Base-by-base conservation (phyloP, 2,113 vertebrate species). In the Mionectes macconnelli region DNA sequence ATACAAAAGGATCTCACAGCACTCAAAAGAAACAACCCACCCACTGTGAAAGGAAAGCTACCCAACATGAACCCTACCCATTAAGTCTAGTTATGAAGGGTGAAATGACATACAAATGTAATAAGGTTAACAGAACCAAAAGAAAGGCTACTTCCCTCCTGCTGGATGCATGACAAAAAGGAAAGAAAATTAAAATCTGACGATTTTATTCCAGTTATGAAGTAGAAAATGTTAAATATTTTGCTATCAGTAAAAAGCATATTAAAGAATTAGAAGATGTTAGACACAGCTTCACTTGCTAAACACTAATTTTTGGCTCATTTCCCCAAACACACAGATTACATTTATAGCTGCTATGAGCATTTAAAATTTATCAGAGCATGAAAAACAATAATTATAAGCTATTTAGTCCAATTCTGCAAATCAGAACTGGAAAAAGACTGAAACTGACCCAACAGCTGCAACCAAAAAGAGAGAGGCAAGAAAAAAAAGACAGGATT, bases 301-400 rank as follows among this genome's bases (percentile, higher is more conserved):
- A 35, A 90, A 88, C 14, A 22, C 35, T 80, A 31, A 42, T 72
- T 93, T 84, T 77, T 86, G 55, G 76, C 35, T 89, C 25, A 56
- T 56, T 86, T 93, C 68, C 72, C 30, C 37, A 80, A 83, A 80
- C 23, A 66, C n/a, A 91, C 10, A 67, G 31, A 76, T 53, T 40
- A 91, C 31, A 91, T 55, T 91, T 53, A 57, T 2, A 86, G 50
- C 16, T 0, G 0, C 50, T 35, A 86, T 35, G 13, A 93, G 78
- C 83, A 80, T 74, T 92, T 90, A 83, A 76, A 57, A 83, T 62
- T 77, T 84, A 92, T 86, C 85, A 77, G 68, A 92, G 79, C 67
- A 77, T 86, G 30, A 84, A 89, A 93, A 59, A 78, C 80, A 89
- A 39, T 14, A 63, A 74, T 64, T 84, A 37, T 28, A 49, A 80